A percentile compares a stretch with the other conserved stretches of the same genome.
Evolutionary conservation across 2,797 vertebrate genomes (phyloP).

Genomic region (Enteromius afrohamiltoni): DNA sequence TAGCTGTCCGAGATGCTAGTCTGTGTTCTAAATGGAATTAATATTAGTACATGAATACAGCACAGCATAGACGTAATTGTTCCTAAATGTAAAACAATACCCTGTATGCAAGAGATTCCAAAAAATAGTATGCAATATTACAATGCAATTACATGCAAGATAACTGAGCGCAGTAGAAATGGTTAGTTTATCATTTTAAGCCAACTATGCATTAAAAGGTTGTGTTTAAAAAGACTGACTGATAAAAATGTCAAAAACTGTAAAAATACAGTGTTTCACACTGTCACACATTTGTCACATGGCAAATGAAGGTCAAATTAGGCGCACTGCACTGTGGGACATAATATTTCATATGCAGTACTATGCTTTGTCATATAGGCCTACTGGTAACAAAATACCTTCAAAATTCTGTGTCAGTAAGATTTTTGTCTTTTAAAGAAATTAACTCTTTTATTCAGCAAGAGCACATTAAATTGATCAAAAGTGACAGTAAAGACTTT

Average conservation of each 20-base stretch:
- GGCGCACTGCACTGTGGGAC: background rate
- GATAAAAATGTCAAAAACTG: background rate
- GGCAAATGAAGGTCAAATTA: background rate
- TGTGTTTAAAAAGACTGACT: background rate
- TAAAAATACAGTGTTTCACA: too few relatives aligned
- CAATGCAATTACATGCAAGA: background rate
- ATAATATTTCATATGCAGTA: background rate
- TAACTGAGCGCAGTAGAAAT: background rate
- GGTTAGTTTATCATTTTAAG: background rate
- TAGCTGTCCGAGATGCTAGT: background rate
- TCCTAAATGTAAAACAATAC: background rate
- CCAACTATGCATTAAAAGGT: background rate
- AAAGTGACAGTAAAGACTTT: background rate
- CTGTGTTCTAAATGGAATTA: background rate
- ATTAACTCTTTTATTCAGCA: background rate
- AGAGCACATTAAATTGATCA: background rate
- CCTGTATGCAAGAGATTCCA: background rate
- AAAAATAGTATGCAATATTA: background rate
- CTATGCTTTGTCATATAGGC: background rate
- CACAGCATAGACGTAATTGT: background rate
- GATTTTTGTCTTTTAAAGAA: background rate
- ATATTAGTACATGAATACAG: background rate
- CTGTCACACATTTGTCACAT: background rate
- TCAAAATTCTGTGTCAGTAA: background rate
- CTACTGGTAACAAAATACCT: background rate